Evolutionary conservation across 2,797 vertebrate species (phyloP), one percentile per base, ranked within the genome.

Genomic region (Glyptemys insculpta): DNA sequence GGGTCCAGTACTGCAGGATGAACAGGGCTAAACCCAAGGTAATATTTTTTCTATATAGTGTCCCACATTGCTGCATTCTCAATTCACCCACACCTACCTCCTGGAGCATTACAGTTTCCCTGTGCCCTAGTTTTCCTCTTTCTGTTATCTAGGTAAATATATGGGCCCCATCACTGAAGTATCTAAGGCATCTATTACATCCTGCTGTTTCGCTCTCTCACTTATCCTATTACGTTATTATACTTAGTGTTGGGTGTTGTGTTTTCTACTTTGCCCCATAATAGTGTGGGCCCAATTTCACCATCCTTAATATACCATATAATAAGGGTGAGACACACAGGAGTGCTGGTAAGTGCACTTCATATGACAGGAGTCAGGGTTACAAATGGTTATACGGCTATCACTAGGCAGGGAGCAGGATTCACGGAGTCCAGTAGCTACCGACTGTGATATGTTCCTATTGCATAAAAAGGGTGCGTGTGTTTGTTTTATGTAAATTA

Each of bases 211-310:
- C 88, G 94, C 81, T 93, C 96, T 90, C 19, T 5, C 96, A 95
- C 86, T 98, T 97, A 97, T 87, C 96, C 94, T 81, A 97, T 98
- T 97, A 97, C 88, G 87, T 92, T 86, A 96, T 97, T 96, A 97
- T 84, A 95, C 94, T 94, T 91, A 91, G 88, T 88, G 50, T 1
- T 87, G 87, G 95, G 47, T 95, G 34, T 62, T 94, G 81, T 94
- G 83, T 96, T 98, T 97, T 95, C 97, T 94, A 31, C 81, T 97
- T 97, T 87, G 89, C 97, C 96, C 93, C 95, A 97, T 91, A 97
- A 96, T 95, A 96, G 95, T 92, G 95, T 92, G 90, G 88, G 95
- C 87, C 85, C 91, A 83, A 37, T 81, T 91, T 80, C 68, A 47
- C 82, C 94, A 78, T 23, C 81, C 44, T 94, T 93, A 95, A 91